A percentile compares a stretch with the other conserved stretches of the same genome.
phyloP scores from a whole-genome alignment of 2,113 vertebrate genomes.

The Apteryx mantelli region DNA sequence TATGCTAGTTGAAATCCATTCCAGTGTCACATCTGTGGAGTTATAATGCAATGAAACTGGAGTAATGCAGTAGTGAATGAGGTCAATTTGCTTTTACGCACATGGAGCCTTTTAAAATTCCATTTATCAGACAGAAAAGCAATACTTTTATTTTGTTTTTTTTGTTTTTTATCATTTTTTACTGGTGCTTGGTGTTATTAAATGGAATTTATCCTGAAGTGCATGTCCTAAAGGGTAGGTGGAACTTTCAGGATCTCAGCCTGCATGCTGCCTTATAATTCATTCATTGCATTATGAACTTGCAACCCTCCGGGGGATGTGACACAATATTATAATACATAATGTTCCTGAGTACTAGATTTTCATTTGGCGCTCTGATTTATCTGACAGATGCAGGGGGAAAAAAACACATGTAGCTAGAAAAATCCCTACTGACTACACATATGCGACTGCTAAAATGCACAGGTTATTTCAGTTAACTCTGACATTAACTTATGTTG shows the following conservation, averaged over 20 bases:
- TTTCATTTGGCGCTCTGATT: slow-evolving; percentile 26
- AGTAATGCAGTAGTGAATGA: background rate
- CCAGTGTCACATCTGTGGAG: background rate
- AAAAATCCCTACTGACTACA: background rate
- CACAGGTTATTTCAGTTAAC: slow-evolving; percentile 34
- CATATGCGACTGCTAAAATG: background rate
- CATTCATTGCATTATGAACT: slow-evolving; percentile 60
- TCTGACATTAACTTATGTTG: background rate
- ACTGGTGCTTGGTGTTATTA: slow-evolving; percentile 6
- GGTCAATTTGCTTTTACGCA: background rate
- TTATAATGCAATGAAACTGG: background rate
- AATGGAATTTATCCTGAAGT: slow-evolving; percentile 34
- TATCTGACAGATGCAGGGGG: slow-evolving; percentile 18
- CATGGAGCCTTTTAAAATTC: background rate
- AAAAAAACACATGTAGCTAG: background rate
- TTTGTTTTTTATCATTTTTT: background rate
- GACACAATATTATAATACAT: slow-evolving; percentile 30
- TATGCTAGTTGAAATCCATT: background rate
- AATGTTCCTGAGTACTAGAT: background rate
- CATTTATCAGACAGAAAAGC: background rate
- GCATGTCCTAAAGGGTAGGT: slow-evolving; percentile 34
- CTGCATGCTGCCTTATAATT: slow-evolving; percentile 42
- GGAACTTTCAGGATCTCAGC: slow-evolving; percentile 12
- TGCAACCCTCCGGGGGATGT: slow-evolving; percentile 10
- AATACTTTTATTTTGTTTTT: background rate